phyloP scores from a whole-genome alignment of 2,797 vertebrate species.

The Pampus argenteus region DNA sequence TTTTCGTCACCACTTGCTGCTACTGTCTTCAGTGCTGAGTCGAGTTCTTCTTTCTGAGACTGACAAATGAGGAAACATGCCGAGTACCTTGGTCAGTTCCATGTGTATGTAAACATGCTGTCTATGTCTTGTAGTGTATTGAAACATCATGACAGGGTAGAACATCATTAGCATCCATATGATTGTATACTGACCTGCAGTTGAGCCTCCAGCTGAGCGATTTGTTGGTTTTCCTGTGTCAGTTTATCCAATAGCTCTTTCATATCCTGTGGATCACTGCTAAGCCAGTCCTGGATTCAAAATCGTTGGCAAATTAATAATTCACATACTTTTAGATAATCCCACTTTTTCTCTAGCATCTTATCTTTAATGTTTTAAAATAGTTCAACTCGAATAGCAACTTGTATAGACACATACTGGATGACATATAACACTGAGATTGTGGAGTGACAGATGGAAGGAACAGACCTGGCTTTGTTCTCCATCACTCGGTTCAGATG shows the following conservation, averaged over 20 bases:
- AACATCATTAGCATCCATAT: slow-evolving; percentile 42
- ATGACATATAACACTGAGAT: background rate
- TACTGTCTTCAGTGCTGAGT: slow-evolving; percentile 70
- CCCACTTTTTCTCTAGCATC: slow-evolving; percentile 10
- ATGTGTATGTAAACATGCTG: slow-evolving; percentile 5
- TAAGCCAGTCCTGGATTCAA: slow-evolving; percentile 71
- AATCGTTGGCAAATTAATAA: slow-evolving; percentile 54
- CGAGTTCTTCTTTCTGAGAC: slow-evolving; percentile 90
- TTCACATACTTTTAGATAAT: slow-evolving; percentile 50
- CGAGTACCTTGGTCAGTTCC: background rate
- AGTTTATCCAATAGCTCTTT: slow-evolving; percentile 89
- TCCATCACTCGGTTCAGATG: slow-evolving; percentile 68
- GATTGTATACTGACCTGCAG: slow-evolving; percentile 85
- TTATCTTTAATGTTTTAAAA: slow-evolving; percentile 22
- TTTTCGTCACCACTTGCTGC: slow-evolving; percentile 63
- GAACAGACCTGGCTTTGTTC: slow-evolving; percentile 82
- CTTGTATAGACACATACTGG: background rate
- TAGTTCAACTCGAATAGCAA: slow-evolving; percentile 4
- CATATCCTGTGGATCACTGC: slow-evolving; percentile 76
- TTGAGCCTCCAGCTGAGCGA: slow-evolving; percentile 88
- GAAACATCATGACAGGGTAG: slow-evolving; percentile 1
- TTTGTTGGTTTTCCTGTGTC: slow-evolving; percentile 93
- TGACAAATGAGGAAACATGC: slow-evolving; percentile 56
- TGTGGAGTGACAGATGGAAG: background rate
- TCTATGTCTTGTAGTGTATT: background rate